Evolutionary conservation across 2,888 invertebrate species (phyloP).

Genomic region (Junonia oenone): DNA sequence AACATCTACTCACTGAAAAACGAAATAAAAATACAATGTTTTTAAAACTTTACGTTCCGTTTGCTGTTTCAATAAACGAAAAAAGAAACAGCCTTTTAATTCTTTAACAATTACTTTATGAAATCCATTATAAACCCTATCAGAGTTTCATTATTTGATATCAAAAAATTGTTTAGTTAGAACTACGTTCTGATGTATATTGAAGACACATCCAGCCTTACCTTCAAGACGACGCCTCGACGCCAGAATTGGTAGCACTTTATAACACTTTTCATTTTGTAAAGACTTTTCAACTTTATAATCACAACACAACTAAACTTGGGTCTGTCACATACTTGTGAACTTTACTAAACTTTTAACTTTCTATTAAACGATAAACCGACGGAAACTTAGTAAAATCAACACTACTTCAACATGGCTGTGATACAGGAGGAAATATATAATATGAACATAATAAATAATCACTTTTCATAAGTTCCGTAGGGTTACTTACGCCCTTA

Average conservation of each 20-base stretch:
- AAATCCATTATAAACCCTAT: neutral
- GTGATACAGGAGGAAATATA: constrained; percentile 75
- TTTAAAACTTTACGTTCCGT: neutral
- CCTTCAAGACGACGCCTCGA: constrained; percentile 75
- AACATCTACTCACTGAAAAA: neutral
- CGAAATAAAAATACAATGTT: neutral
- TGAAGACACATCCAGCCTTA: constrained; percentile 79
- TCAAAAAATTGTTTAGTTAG: constrained; percentile 30
- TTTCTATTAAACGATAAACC: constrained; percentile 65
- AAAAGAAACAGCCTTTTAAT: neutral
- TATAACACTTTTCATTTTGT: constrained; percentile 76
- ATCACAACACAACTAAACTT: constrained; percentile 77
- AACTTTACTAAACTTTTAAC: constrained; percentile 59
- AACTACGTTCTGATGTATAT: constrained; percentile 74
- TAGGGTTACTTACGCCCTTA: constrained; percentile 77
- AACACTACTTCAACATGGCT: constrained; percentile 80
- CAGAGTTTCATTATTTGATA: neutral
- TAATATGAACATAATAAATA: constrained; percentile 72
- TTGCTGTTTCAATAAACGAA: neutral
- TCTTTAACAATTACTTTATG: neutral
- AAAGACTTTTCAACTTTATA: constrained; percentile 69
- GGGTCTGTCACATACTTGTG: constrained; percentile 78
- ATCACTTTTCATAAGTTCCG: constrained; percentile 74
- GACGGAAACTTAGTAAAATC: constrained; percentile 74
- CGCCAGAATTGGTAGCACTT: constrained; percentile 77